phyloP scores from a whole-genome alignment of 2,113 vertebrate species.

The Taurulus bubalis region DNA sequence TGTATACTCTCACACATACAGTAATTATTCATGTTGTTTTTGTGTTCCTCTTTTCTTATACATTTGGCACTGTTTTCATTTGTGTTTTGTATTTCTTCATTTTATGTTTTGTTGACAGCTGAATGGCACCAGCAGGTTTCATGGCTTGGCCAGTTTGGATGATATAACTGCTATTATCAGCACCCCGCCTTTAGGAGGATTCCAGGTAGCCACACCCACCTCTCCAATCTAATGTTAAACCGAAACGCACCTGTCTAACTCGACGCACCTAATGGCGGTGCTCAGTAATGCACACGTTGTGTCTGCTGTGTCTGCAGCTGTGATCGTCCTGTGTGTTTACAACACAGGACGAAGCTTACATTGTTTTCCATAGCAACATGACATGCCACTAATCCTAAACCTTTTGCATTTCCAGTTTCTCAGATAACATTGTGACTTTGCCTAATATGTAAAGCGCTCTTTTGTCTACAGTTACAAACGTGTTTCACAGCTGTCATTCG shows the following conservation, averaged over 20 bases:
- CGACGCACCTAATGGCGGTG: constrained; percentile 1
- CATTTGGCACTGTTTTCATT: constrained; percentile 53
- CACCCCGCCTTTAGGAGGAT: constrained; percentile 88
- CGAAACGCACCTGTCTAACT: constrained; percentile 1
- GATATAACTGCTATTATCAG: constrained; percentile 87
- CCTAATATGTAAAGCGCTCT: constrained; percentile 14
- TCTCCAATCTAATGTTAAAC: constrained; percentile 44
- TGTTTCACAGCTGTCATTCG: constrained; percentile 7
- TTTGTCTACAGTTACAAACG: neutral
- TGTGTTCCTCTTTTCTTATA: constrained; percentile 28
- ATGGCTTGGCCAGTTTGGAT: constrained; percentile 86
- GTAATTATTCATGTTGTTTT: constrained; percentile 19
- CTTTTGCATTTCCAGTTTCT: constrained; percentile 10
- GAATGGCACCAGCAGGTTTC: constrained; percentile 84
- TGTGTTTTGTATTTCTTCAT: constrained; percentile 62
- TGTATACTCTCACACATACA: neutral
- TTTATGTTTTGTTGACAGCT: constrained; percentile 83
- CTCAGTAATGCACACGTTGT: neutral
- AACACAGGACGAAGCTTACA: neutral
- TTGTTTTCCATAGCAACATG: constrained; percentile 31
- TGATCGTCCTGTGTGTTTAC: constrained; percentile 10
- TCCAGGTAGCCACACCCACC: constrained; percentile 86
- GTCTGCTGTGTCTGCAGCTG: constrained; percentile 6
- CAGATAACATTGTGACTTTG: neutral
- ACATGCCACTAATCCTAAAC: constrained; percentile 5